These are phyloP conservation scores for Leptothorax acervorum DNA, from an alignment of 2,888 invertebrate species.

Conservation along the genomic window DNA sequence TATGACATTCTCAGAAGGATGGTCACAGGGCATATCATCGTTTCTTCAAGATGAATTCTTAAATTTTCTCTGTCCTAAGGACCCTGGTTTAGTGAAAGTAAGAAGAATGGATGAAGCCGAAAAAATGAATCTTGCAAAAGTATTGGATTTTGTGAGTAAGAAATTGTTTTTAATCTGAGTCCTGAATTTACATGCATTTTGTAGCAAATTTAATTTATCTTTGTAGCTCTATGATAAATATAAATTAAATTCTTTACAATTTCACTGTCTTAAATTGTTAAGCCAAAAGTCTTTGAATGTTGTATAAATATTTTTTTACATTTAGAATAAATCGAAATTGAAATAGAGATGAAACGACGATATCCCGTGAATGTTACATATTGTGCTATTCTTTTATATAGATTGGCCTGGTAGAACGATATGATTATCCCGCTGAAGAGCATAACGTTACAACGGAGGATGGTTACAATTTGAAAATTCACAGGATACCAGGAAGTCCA, in stretches of 20 bases:
- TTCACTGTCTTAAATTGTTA: neutral
- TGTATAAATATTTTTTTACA: neutral
- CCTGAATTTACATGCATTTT: neutral
- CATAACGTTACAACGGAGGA: conserved; percentile 78
- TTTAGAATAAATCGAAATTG: neutral
- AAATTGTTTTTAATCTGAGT: neutral
- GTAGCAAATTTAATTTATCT: neutral
- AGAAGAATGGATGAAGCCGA: conserved; percentile 9
- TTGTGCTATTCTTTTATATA: conserved; percentile 71
- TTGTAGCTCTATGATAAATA: too few species aligned
- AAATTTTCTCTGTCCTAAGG: conserved; percentile 1
- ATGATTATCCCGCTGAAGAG: conserved; percentile 79
- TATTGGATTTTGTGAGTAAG: conserved; percentile 40
- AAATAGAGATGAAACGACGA: conserved; percentile 78
- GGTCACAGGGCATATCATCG: neutral
- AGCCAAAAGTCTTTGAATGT: neutral
- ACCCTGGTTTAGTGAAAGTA: conserved; percentile 14
- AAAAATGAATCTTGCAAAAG: neutral
- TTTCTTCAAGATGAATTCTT: neutral
- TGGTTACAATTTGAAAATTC: conserved; percentile 78
- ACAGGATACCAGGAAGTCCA: conserved; percentile 79
- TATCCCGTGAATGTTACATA: neutral
- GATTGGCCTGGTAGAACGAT: conserved; percentile 75
- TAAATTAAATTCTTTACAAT: neutral
- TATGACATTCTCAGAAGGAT: neutral